These are phyloP conservation scores for Chauna torquata DNA, from an alignment of 2,113 vertebrate genomes.

Conservation along the genomic window DNA sequence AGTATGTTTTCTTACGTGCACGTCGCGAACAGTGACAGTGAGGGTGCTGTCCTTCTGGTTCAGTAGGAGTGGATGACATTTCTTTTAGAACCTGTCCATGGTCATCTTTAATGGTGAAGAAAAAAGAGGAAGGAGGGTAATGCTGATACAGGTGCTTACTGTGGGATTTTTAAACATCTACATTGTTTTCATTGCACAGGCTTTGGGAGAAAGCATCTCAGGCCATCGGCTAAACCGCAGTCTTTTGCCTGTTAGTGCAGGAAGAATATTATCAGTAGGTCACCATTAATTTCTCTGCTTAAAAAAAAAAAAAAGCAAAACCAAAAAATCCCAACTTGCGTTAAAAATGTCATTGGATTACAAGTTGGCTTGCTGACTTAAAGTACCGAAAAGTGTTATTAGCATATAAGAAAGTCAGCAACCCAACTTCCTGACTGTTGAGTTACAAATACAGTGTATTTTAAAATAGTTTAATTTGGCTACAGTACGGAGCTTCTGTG, in stretches of 20 bases:
- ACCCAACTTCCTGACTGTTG: neutral
- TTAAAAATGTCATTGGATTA: neutral
- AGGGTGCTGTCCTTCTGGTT: neutral
- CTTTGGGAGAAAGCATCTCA: neutral
- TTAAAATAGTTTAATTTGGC: constrained; percentile 43
- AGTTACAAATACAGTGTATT: constrained; percentile 6
- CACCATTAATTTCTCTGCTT: neutral
- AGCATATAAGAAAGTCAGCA: neutral
- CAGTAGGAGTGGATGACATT: neutral
- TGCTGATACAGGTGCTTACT: neutral
- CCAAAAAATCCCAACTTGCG: neutral
- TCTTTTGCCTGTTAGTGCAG: neutral
- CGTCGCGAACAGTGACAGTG: neutral
- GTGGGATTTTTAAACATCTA: neutral
- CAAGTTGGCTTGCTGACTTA: neutral
- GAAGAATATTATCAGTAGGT: neutral
- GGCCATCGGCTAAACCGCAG: neutral
- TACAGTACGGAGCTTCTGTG: neutral
- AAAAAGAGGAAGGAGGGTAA: neutral
- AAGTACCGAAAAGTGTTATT: neutral
- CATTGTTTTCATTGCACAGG: neutral
- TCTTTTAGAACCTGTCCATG: neutral
- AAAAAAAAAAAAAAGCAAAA: neutral
- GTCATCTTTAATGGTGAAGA: neutral
- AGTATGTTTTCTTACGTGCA: rapidly evolving